Evolutionary conservation across 1,140 invertebrate species (phyloP).

Genomic region (Brachionus sp.): DNA sequence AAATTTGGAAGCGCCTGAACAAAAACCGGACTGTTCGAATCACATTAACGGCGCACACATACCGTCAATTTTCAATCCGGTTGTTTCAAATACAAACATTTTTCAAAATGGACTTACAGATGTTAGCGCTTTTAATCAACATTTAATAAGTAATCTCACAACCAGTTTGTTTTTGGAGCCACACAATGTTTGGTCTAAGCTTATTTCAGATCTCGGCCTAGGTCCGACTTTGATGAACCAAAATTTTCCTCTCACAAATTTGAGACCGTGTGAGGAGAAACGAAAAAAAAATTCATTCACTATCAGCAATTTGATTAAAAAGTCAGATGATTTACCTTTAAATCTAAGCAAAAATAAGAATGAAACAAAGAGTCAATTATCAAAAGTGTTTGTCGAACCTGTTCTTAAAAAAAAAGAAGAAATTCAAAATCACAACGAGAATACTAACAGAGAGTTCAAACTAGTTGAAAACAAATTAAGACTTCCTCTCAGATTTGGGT

Average conservation of each 20-base stretch:
- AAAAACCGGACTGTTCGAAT: background rate
- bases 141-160: background rate
- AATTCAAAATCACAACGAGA: background rate
- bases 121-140: background rate
- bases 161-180: background rate
- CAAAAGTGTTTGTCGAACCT: background rate
- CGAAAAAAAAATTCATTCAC: conserved; percentile 2
- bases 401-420: background rate
- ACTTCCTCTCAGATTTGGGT: background rate
- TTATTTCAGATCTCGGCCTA: background rate
- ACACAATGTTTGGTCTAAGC: background rate
- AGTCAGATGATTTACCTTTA: background rate
- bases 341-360: background rate
- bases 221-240: background rate
- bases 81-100: background rate
- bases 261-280: background rate
- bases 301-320: background rate
- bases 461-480: background rate
- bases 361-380: background rate
- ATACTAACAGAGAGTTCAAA: background rate
- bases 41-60: background rate
- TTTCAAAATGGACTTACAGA: background rate
- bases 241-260: background rate
- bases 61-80: background rate
- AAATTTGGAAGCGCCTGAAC: background rate